Conservation (phyloP, 2,888 invertebrate species). For the Netelia melanura region DNA sequence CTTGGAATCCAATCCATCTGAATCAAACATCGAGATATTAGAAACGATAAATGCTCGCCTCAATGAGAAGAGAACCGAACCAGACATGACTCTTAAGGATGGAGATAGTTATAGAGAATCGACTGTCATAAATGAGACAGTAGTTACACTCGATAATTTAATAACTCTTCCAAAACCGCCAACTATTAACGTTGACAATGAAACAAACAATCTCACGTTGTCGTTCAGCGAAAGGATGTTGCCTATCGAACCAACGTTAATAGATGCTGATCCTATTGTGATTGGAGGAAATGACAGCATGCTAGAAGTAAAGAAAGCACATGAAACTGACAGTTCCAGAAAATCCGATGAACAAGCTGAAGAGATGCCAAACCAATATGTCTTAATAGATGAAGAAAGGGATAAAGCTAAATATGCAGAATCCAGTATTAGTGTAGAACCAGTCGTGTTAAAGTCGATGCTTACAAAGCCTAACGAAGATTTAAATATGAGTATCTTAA, state of each 20-base stretch:
- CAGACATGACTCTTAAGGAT: slow-evolving; percentile 42
- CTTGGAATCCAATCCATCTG: slow-evolving; percentile 62
- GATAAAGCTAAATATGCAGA: background rate
- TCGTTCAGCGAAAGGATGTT: background rate
- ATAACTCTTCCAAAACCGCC: slow-evolving; percentile 60
- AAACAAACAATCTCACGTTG: background rate
- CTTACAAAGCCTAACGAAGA: slow-evolving; percentile 20
- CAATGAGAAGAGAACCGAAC: slow-evolving; percentile 45
- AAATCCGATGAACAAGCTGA: background rate
- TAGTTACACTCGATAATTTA: slow-evolving; percentile 62
- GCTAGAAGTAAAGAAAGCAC: background rate
- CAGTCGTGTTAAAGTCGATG: slow-evolving; percentile 52
- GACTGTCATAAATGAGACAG: slow-evolving; percentile 63
- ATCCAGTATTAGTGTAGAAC: slow-evolving; percentile 5
- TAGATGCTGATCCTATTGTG: background rate
- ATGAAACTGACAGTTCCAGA: background rate
- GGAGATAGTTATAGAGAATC: slow-evolving; percentile 46
- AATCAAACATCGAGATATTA: slow-evolving; percentile 57
- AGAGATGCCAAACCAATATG: background rate
- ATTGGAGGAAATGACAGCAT: background rate
- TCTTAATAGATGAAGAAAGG: background rate
- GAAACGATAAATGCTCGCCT: slow-evolving; percentile 54
- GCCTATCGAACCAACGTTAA: background rate
- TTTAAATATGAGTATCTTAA: background rate
- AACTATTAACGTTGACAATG: background rate